Base-by-base conservation (phyloP, 2,888 invertebrate genomes). In the Erebia epiphron region DNA sequence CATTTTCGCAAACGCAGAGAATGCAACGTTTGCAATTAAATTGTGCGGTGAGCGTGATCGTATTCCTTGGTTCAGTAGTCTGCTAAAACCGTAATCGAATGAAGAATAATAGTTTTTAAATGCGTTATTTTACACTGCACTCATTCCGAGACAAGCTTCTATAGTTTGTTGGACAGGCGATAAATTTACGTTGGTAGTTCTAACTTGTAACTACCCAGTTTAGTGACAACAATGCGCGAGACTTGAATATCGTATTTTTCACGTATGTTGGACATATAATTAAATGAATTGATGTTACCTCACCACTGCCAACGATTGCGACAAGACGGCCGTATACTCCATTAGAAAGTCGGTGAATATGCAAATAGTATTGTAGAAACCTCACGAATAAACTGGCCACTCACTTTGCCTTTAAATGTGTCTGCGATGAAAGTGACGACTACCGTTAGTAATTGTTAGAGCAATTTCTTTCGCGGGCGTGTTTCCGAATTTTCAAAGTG, bases 281-380 rank as follows among this genome's bases (percentile, higher is more conserved):
- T 91, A 91, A 91, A 91, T 88, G 86, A 90, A 89, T 90, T 85
- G 86, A 84, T 87, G 90, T 93, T 92, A 93, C 92, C 92, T 92
- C 90, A 92, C 89, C 86, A 83, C 81, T 80, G 83, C 82, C 84
- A 86, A 86, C 88, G 86, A 91, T 92, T 92, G 92, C 92, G 91
- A 91, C 92, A 91, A 92, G 90, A 90, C 86, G 86, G 84, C 88
- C 91, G 88, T 88, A 91, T 91, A 91, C 92, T 89, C 92, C 92
- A 92, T 93, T 93, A 93, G 93, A 93, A 93, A 92, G 92, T 93
- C 90, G 88, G 90, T 88, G 90, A 92, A 92, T 92, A 93, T 93
- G 93, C 93, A 93, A 93, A 93, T 93, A 91, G 89, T 92, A 91
- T 91, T 89, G 92, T 93, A 92, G 92, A 92, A 92, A 92, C 91